A percentile compares a stretch with the other conserved stretches of the same genome.
These are phyloP conservation scores for Karalla daura DNA, from an alignment of 2,797 vertebrate genomes.

Conservation along the genomic window DNA sequence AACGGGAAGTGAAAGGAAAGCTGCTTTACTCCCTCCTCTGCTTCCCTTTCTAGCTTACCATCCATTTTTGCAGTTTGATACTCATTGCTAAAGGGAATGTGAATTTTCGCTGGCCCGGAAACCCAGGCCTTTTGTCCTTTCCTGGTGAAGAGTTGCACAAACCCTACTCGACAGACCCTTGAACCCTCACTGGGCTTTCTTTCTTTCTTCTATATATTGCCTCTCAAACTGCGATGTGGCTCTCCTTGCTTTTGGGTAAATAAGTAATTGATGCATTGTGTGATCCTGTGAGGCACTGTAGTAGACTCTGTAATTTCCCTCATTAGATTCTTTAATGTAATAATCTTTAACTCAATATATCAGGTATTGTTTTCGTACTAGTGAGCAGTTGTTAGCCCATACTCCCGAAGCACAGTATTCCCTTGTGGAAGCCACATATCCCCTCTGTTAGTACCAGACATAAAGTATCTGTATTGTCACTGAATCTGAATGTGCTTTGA, in stretches of 20 bases:
- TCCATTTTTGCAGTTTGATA: no score
- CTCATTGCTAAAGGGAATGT: no score
- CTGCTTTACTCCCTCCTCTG: no score
- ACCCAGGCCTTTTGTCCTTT: no score
- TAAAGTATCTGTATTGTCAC: neutral
- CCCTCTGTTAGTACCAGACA: accelerated
- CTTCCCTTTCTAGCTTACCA: no score
- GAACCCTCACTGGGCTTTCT: no score
- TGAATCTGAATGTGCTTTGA: neutral
- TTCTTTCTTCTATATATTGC: neutral
- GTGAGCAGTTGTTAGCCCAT: neutral
- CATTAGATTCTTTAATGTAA: neutral
- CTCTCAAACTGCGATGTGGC: neutral
- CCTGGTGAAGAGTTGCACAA: no score
- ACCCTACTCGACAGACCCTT: no score
- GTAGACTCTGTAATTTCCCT: neutral
- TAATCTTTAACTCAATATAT: no score
- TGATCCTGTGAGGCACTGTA: neutral
- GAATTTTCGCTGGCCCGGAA: no score
- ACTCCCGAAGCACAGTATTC: neutral
- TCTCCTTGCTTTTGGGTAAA: neutral
- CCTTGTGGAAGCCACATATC: neutral
- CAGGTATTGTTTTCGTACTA: neutral
- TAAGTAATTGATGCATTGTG: neutral
- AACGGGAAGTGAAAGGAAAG: no score